phyloP scores from a whole-genome alignment of 2,113 vertebrate genomes.

The Gracilinanus agilis region DNA sequence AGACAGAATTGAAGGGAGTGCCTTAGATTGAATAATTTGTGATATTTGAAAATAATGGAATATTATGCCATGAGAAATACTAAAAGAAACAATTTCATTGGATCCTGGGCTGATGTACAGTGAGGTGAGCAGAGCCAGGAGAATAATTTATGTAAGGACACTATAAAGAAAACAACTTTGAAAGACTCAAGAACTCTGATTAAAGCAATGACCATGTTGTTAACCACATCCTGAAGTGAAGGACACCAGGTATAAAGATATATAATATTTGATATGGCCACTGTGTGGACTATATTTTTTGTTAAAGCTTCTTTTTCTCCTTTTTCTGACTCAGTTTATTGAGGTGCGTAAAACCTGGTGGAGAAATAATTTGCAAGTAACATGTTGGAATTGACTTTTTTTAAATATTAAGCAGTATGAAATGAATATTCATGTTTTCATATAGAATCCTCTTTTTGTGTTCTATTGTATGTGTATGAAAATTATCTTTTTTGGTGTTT shows the following conservation, averaged over 20 bases:
- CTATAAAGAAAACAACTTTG: background rate
- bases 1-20: background rate
- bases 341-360: background rate
- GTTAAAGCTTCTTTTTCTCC: no score
- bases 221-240: background rate
- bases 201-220: background rate
- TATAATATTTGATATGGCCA: background rate
- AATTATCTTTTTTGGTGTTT: background rate
- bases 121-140: background rate
- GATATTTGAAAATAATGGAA: background rate
- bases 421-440: background rate
- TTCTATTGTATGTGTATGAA: background rate
- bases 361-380: background rate
- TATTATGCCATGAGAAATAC: background rate
- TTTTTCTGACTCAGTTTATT: background rate
- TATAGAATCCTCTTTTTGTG: background rate
- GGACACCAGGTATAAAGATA: background rate
- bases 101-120: background rate
- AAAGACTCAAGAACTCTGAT: background rate
- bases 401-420: background rate
- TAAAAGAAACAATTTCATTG: background rate
- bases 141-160: background rate
- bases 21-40: background rate
- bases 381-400: background rate
- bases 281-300: background rate